Evolutionary conservation across 1,140 invertebrate genomes (phyloP).

Genomic region (Drosophila navojoa): DNA sequence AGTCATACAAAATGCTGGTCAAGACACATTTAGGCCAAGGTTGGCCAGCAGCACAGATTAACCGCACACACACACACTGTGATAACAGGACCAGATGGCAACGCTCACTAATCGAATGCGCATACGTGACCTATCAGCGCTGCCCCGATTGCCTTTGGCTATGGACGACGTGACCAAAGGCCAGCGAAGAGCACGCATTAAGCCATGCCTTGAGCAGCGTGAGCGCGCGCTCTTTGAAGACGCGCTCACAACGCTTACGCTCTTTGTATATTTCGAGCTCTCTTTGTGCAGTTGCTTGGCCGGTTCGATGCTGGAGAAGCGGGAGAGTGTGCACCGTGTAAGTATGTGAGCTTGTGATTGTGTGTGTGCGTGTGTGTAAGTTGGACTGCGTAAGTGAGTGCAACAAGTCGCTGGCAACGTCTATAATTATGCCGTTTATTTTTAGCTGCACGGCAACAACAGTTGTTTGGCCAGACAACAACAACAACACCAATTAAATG

Average conservation of each 20-base stretch:
- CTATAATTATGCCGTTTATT: slow-evolving; percentile 79
- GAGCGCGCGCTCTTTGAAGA: slow-evolving; percentile 29
- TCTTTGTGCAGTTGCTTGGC: slow-evolving; percentile 12
- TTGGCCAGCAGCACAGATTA: slow-evolving; percentile 48
- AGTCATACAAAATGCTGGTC: slow-evolving; percentile 8
- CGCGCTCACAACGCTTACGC: slow-evolving; percentile 9
- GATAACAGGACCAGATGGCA: slow-evolving; percentile 65
- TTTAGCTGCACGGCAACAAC: slow-evolving; percentile 58
- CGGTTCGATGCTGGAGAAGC: slow-evolving; percentile 21
- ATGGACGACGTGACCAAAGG: slow-evolving; percentile 51
- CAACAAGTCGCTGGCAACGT: slow-evolving; percentile 66
- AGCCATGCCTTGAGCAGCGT: slow-evolving; percentile 14
- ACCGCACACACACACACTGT: slow-evolving; percentile 10
- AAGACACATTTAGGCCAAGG: slow-evolving; percentile 66
- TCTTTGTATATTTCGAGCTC: slow-evolving; percentile 1
- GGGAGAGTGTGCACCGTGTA: slow-evolving; percentile 25
- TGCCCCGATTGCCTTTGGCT: slow-evolving; percentile 22
- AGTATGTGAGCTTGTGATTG: background rate
- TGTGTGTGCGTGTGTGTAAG: slow-evolving; percentile 7
- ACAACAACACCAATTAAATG: slow-evolving; percentile 13
- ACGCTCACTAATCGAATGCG: slow-evolving; percentile 59
- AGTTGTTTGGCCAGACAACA: slow-evolving; percentile 20
- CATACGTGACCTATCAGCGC: slow-evolving; percentile 67
- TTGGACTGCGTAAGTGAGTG: slow-evolving; percentile 61
- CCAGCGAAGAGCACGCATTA: slow-evolving; percentile 34